Conservation (phyloP, 2,888 invertebrate genomes). For the Hoplodrina blanda region DNA sequence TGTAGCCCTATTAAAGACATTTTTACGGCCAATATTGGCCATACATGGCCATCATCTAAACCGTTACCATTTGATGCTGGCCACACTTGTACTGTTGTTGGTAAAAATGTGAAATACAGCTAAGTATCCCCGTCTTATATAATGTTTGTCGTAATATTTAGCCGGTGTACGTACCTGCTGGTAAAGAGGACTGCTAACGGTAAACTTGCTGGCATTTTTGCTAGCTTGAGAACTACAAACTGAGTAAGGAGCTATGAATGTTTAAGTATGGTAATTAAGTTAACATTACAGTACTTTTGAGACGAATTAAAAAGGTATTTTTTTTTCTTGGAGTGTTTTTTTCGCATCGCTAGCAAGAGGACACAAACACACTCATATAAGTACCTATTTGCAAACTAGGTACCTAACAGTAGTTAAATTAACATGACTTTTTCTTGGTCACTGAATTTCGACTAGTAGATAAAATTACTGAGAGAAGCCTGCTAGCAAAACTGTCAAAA, state of each 20-base stretch:
- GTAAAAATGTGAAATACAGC: constrained; percentile 24
- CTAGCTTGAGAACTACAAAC: constrained; percentile 12
- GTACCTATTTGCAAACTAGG: no score
- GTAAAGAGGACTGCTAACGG: constrained; percentile 47
- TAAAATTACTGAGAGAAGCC: no score
- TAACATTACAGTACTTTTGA: constrained; percentile 17
- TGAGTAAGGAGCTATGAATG: constrained; percentile 14
- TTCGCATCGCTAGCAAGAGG: no score
- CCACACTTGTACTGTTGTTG: constrained; percentile 4
- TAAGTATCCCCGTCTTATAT: constrained; percentile 4
- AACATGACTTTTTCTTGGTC: no score
- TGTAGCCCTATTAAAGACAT: no score
- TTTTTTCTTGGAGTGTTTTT: not conserved
- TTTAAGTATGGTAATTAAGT: constrained; percentile 35
- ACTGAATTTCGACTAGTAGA: no score
- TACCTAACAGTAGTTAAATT: no score
- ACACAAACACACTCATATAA: no score
- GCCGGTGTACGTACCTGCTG: constrained; percentile 1
- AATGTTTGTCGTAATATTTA: constrained; percentile 52
- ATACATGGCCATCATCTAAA: not conserved
- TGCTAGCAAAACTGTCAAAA: no score
- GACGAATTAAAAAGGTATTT: not conserved
- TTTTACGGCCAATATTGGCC: not conserved
- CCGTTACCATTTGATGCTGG: constrained; percentile 2
- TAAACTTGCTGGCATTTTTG: constrained; percentile 45